phyloP scores from a whole-genome alignment of 2,113 vertebrate genomes.

The Fulmarus glacialis region DNA sequence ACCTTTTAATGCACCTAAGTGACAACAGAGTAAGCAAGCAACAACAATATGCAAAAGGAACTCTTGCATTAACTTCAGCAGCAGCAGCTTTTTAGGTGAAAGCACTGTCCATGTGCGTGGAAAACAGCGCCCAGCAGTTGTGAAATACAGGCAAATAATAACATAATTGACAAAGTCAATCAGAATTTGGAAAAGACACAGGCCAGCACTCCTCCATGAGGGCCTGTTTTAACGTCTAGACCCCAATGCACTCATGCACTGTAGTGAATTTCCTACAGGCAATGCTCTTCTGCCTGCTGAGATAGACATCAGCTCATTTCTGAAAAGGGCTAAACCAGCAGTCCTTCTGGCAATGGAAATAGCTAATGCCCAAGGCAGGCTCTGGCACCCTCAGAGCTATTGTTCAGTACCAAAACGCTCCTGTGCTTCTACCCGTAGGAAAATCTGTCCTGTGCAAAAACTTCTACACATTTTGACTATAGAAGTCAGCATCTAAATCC shows the following conservation, averaged over 20 bases:
- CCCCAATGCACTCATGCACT: not conserved
- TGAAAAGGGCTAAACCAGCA: not conserved
- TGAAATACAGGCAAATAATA: not conserved
- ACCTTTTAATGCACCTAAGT: not conserved
- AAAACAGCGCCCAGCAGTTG: not conserved
- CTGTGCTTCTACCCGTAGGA: not conserved
- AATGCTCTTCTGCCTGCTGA: not conserved
- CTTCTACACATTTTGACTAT: not conserved
- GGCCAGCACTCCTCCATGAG: fast-evolving
- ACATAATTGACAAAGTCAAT: not conserved
- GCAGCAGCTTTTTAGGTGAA: not conserved
- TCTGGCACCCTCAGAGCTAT: not conserved
- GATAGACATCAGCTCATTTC: not conserved
- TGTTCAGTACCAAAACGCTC: not conserved
- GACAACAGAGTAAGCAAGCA: not conserved
- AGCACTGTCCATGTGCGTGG: fast-evolving
- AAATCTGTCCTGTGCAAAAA: not conserved
- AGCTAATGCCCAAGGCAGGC: not conserved
- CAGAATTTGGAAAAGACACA: not conserved
- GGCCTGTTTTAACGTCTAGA: not conserved
- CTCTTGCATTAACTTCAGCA: not conserved
- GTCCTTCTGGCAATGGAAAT: not conserved
- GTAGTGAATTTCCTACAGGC: not conserved
- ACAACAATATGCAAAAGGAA: not conserved
- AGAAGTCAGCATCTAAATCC: not conserved